Evolutionary conservation across 2,113 vertebrate species (phyloP).

Genomic region (Bos indicus): DNA sequence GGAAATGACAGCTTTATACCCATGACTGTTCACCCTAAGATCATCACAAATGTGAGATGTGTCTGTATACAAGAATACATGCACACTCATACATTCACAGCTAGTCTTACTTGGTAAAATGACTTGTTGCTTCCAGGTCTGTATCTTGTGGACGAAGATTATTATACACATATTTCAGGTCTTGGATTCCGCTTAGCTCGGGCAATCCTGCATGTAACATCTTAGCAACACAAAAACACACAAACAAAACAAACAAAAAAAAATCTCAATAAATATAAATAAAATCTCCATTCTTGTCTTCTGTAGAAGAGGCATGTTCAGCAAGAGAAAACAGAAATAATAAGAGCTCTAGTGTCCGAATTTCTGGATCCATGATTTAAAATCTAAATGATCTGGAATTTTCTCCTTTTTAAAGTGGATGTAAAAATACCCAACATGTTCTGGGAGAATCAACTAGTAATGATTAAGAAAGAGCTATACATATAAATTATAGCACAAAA

Average conservation of each 20-base stretch:
- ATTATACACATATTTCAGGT: conserved; percentile 88
- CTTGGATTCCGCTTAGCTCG: conserved; percentile 84
- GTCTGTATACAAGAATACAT: too few species aligned
- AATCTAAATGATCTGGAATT: not conserved
- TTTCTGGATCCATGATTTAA: not conserved
- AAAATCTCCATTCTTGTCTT: not conserved
- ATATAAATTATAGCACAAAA: not conserved
- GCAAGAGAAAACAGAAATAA: not conserved
- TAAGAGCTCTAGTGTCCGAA: not conserved
- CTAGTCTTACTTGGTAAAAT: conserved; percentile 88
- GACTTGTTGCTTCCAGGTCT: conserved; percentile 88
- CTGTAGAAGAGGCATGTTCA: not conserved
- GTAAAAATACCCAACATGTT: not conserved
- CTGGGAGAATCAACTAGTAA: not conserved
- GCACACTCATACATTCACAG: not conserved
- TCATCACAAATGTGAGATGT: not conserved
- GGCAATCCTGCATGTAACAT: conserved; percentile 89
- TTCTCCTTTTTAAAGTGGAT: not conserved
- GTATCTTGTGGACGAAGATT: conserved; percentile 89
- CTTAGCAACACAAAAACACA: conserved; percentile 67
- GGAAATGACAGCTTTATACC: not conserved
- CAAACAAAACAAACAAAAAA: conserved; percentile 16
- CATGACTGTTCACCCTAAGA: not conserved
- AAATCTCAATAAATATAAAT: not conserved
- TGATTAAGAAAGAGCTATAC: not conserved